Conservation (phyloP, 2,888 invertebrate genomes). For the Melanophora roralis region DNA sequence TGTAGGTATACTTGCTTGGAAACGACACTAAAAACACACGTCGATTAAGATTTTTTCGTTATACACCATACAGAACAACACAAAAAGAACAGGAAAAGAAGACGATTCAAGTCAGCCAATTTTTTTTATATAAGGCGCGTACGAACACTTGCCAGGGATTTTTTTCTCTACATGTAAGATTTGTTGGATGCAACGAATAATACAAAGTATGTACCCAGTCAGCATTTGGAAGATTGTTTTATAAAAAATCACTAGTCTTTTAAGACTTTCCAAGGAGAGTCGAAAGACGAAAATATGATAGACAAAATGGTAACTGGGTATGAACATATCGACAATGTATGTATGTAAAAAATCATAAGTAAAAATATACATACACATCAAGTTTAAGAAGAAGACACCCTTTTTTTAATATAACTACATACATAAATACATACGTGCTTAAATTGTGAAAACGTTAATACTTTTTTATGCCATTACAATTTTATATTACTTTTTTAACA, state of each 20-base stretch:
- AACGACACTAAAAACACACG: constrained; percentile 43
- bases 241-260: no score
- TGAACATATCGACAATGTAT: constrained; percentile 15
- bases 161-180: constrained; percentile 21
- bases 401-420: no score
- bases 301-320: no score
- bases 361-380: not conserved
- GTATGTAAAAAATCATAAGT: not conserved
- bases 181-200: constrained; percentile 49
- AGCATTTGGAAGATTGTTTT: no score
- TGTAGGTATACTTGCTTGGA: constrained; percentile 61
- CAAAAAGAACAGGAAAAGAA: constrained; percentile 55
- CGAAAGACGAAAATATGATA: no score
- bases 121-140: constrained; percentile 55
- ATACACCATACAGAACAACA: constrained; percentile 8
- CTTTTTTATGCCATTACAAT: constrained; percentile 24
- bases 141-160: constrained; percentile 61
- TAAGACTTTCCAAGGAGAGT: no score
- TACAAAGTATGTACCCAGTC: no score
- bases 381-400: constrained; percentile 59
- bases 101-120: constrained; percentile 55
- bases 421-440: constrained; percentile 19
- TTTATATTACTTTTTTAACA: constrained; percentile 40
- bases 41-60: constrained; percentile 25
- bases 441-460: constrained; percentile 35